Percentiles rank a stretch among this genome's conserved stretches.
Conservation (phyloP, 2,797 vertebrate species). For the Alosa sapidissima region DNA sequence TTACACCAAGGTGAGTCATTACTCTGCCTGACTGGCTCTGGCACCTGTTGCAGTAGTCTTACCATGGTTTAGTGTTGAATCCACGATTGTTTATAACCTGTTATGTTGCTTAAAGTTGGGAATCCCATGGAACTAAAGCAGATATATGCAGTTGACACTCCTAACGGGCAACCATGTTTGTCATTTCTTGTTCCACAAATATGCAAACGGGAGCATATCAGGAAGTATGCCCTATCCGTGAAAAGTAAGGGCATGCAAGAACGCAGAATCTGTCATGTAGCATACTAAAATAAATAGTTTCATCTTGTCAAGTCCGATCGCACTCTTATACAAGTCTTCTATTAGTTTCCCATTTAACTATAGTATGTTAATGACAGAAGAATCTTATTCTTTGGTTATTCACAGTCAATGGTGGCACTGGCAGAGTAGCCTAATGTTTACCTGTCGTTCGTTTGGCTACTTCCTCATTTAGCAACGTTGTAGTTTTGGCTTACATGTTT, state of each 20-base stretch:
- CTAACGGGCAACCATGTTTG: not conserved
- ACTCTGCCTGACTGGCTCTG: slow-evolving; percentile 52
- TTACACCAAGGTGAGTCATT: slow-evolving; percentile 86
- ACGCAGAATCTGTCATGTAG: not conserved
- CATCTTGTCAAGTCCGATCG: not conserved
- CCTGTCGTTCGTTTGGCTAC: not conserved
- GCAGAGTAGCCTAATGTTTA: not conserved
- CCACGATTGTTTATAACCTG: not conserved
- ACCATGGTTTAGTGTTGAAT: not conserved
- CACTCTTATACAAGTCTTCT: not conserved
- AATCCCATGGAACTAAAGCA: not conserved
- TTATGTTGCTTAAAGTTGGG: not conserved
- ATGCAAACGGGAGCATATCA: slow-evolving; percentile 37
- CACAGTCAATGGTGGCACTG: not conserved
- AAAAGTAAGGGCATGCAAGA: not conserved
- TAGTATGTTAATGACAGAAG: not conserved
- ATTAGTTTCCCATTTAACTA: not conserved
- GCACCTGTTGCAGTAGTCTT: slow-evolving; percentile 71
- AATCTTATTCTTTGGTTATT: not conserved
- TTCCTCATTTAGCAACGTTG: not conserved
- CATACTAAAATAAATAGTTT: not conserved
- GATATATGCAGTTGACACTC: slow-evolving; percentile 1
- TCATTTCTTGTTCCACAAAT: not conserved
- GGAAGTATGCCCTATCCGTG: slow-evolving; percentile 42
- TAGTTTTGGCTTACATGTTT: not conserved